These are phyloP conservation scores for Clepsis dumicolana DNA, from an alignment of 2,888 invertebrate genomes.

Conservation along the genomic window DNA sequence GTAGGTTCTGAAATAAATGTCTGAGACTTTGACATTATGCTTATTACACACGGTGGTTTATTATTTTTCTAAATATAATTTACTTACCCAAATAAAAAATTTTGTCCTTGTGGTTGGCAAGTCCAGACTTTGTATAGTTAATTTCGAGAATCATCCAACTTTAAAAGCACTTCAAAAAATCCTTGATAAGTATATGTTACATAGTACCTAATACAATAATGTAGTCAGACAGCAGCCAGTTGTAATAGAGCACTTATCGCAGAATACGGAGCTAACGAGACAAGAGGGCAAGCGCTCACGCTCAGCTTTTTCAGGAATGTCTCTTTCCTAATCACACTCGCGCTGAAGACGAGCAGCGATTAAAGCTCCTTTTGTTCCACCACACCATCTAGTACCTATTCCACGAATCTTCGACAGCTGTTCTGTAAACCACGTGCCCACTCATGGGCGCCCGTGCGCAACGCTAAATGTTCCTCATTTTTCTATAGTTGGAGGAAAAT, in stretches of 20 bases:
- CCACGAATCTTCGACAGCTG: slow-evolving; percentile 53
- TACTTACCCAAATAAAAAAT: not conserved
- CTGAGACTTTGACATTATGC: too few species aligned
- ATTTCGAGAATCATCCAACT: not conserved
- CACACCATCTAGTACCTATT: slow-evolving; percentile 35
- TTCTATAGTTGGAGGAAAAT: slow-evolving; percentile 83
- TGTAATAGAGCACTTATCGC: slow-evolving; percentile 24
- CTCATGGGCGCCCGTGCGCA: slow-evolving; percentile 70
- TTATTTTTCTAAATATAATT: too few species aligned
- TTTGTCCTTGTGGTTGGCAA: not conserved
- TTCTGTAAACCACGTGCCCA: slow-evolving; percentile 53
- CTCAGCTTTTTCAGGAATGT: slow-evolving; percentile 25
- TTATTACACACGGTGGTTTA: too few species aligned
- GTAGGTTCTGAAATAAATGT: too few species aligned
- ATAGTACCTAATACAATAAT: too few species aligned
- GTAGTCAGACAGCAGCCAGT: slow-evolving; percentile 16
- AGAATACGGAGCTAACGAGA: slow-evolving; percentile 33
- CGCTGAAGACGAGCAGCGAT: slow-evolving; percentile 10
- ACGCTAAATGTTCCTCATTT: slow-evolving; percentile 81
- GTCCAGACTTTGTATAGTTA: not conserved
- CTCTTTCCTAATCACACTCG: not conserved
- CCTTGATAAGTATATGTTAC: too few species aligned
- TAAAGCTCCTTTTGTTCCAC: slow-evolving; percentile 8
- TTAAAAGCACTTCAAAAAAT: not conserved
- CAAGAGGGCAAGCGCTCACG: slow-evolving; percentile 18